Conservation (phyloP, 37 sponge, comb jelly and placozoan genomes). For the Crambe crambe region DNA sequence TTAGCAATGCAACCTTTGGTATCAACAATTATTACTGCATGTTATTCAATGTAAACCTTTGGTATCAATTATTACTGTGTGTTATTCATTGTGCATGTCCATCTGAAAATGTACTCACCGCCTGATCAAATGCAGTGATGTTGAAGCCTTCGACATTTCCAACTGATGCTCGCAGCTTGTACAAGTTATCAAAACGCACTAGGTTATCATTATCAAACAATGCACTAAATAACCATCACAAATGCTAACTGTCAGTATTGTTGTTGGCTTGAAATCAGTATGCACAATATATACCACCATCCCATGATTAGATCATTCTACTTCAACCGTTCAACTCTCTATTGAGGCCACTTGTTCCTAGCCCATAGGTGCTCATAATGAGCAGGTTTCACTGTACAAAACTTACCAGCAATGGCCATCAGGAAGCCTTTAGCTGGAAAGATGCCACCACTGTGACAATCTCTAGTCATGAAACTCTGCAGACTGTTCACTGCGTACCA, state of each 20-base stretch:
- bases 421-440: conserved; percentile 43
- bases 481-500: conserved; percentile 63
- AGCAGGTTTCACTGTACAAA: too few relatives aligned
- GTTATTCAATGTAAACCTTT: too few relatives aligned
- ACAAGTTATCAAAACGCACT: conserved; percentile 75
- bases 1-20: neutral
- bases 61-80: too few relatives aligned
- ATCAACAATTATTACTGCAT: neutral
- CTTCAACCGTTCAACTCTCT: too few relatives aligned
- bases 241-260: neutral
- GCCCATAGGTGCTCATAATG: too few relatives aligned
- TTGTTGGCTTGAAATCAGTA: too few relatives aligned
- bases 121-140: conserved; percentile 65
- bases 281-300: too few relatives aligned
- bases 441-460: conserved; percentile 11
- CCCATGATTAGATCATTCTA: too few relatives aligned
- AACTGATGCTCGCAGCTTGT: conserved; percentile 62
- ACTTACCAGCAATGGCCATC: conserved; percentile 70
- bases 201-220: neutral
- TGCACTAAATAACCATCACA: neutral
- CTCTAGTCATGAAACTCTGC: conserved; percentile 16
- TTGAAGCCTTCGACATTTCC: conserved; percentile 73
- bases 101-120: conserved; percentile 22
- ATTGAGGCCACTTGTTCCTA: too few relatives aligned
- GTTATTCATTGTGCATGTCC: neutral